Evolutionary conservation across 2,888 invertebrate genomes (phyloP).

Genomic region (Drosophila algonquin): DNA sequence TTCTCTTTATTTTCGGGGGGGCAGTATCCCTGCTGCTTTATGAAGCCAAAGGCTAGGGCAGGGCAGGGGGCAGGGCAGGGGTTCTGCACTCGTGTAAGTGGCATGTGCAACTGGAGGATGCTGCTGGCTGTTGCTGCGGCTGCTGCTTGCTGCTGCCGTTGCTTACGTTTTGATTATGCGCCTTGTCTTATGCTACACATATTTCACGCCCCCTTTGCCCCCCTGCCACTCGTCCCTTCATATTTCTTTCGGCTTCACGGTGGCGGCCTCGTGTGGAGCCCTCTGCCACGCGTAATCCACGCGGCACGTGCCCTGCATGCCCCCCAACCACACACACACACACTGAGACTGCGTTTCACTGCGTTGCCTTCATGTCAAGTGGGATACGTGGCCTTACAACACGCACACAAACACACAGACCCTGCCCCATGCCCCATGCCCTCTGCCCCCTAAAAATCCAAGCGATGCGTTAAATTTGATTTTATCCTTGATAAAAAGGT

Average conservation of each 20-base stretch:
- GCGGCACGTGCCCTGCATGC: slow-evolving; percentile 62
- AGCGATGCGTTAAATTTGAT: slow-evolving; percentile 78
- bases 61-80: not conserved
- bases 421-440: not conserved
- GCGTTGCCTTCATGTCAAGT: slow-evolving; percentile 67
- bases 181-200: slow-evolving; percentile 68
- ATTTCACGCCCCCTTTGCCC: slow-evolving; percentile 50
- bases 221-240: slow-evolving; percentile 32
- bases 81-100: slow-evolving; percentile 39
- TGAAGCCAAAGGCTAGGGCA: not conserved
- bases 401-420: slow-evolving; percentile 18
- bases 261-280: slow-evolving; percentile 24
- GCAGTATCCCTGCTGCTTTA: slow-evolving; percentile 24
- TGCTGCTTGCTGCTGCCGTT: not conserved
- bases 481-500: slow-evolving; percentile 67
- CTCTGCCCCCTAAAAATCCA: slow-evolving; percentile 44
- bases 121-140: not conserved
- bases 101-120: slow-evolving; percentile 32
- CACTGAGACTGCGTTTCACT: slow-evolving; percentile 40
- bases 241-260: slow-evolving; percentile 25
- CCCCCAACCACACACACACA: not conserved
- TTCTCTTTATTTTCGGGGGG: slow-evolving; percentile 1
- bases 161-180: slow-evolving; percentile 70
- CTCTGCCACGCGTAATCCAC: slow-evolving; percentile 54
- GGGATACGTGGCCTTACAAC: slow-evolving; percentile 71